These are phyloP conservation scores for Ecdyonurus torrentis DNA, from an alignment of 2,888 invertebrate genomes.

Conservation along the genomic window DNA sequence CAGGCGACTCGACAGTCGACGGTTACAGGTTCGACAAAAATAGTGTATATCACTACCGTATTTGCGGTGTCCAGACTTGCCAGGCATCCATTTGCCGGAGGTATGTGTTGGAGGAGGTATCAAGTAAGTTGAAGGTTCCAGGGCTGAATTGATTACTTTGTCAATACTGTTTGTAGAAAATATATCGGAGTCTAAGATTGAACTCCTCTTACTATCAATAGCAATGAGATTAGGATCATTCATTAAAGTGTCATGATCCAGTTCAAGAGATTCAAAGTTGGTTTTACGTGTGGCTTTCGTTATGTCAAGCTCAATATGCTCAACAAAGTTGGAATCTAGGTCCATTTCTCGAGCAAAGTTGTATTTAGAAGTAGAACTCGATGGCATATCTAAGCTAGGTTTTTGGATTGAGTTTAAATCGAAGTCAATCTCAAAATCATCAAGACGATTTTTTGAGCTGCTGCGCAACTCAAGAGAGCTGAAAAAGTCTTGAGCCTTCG, in stretches of 20 bases:
- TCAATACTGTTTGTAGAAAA: neutral
- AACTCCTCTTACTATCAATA: neutral
- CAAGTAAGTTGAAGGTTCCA: conserved; percentile 15
- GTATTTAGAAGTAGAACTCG: neutral
- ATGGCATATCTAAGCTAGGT: neutral
- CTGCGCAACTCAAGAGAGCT: conserved; percentile 43
- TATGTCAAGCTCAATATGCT: neutral
- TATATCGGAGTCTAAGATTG: neutral
- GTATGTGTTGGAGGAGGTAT: conserved; percentile 32
- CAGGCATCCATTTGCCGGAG: conserved; percentile 70
- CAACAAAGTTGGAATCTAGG: neutral
- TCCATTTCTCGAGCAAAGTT: neutral
- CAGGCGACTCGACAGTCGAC: conserved; percentile 51
- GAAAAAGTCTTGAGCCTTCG: conserved; percentile 74
- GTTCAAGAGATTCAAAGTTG: neutral
- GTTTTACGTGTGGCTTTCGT: neutral
- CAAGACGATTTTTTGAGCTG: conserved; percentile 12
- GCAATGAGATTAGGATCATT: neutral
- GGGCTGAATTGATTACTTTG: conserved; percentile 40
- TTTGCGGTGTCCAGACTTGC: conserved; percentile 29
- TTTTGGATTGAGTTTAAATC: neutral
- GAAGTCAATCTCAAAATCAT: neutral
- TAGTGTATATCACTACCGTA: conserved; percentile 32
- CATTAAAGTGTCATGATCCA: neutral
- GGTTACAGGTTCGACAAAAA: conserved; percentile 68